Evolutionary conservation across 1,140 invertebrate genomes (phyloP), one percentile per base, ranked within the genome.

Genomic region (Cataglyphis hispanica): DNA sequence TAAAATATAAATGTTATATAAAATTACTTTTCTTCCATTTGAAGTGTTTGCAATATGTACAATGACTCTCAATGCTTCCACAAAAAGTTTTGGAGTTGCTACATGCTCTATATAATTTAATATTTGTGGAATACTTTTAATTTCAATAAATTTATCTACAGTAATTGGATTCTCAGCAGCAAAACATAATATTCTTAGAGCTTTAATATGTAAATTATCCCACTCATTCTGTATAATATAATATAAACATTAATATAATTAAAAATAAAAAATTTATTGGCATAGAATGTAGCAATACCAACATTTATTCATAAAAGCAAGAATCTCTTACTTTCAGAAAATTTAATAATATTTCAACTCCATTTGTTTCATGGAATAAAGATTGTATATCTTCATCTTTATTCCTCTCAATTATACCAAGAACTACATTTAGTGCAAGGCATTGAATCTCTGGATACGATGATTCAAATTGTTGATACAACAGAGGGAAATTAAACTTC

Each of bases 391-490:
- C 10, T 5, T 92, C 84, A 74, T 94, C 89, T 31, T 87, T 87
- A n/a, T 87, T 91, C 60, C 91, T 92, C n/a, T 80, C 74, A 0
- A 94, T 72, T 13, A 95, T 70, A 63, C 75, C 63, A n/a, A 91
- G 58, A 0, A 94, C 50, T 0, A 93, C 88, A 1, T 91, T 70
- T 7, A 95, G 74, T 1, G 93, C 78, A 0, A 93, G 80, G 27
- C 84, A 63, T 66, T 95, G 94, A 63, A 95, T 93, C n/a, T 91
- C 81, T 25, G 84, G 64, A 84, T 94, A 94, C 1, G 91, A 86
- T 40, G 93, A 90, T 8, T 84, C 50, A 0, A 93, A 88, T 3
- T 94, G 78, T 43, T 93, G 31, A 66, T 93, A 93, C 6, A 95
- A 74, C 1, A 83, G 64, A n/a, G 58, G 31, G 56, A 94, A 89